These are phyloP conservation scores for Channa argus DNA, from an alignment of 2,113 vertebrate genomes.

Conservation along the genomic window DNA sequence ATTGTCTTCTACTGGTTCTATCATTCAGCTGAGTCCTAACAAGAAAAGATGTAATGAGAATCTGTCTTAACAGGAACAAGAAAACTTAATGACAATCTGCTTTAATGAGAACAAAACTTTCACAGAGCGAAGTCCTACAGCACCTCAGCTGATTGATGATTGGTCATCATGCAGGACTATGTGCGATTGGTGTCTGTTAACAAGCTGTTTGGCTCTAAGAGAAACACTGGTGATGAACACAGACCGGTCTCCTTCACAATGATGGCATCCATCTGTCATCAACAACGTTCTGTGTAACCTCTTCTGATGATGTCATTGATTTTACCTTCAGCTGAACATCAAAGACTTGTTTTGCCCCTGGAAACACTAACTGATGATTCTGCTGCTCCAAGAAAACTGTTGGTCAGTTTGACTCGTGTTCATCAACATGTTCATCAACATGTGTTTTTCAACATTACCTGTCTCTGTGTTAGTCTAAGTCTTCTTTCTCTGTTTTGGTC, in stretches of 20 bases:
- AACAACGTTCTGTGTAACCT: neutral
- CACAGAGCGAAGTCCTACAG: too few relatives aligned
- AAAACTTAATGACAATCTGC: neutral
- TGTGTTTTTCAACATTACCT: too few relatives aligned
- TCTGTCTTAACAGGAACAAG: slow-evolving; percentile 19
- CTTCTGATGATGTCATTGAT: slow-evolving; percentile 29
- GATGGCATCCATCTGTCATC: neutral
- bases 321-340: neutral
- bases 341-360: too few relatives aligned
- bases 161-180: neutral
- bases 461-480: neutral
- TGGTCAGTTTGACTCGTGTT: too few relatives aligned
- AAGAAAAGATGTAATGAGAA: slow-evolving; percentile 20
- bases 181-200: slow-evolving; percentile 9
- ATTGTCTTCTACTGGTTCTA: slow-evolving; percentile 2
- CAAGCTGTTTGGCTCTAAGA: neutral
- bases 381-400: too few relatives aligned
- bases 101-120: neutral
- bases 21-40: neutral
- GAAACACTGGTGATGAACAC: neutral
- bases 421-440: neutral
- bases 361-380: too few relatives aligned
- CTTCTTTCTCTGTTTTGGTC: neutral
- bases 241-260: neutral
- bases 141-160: slow-evolving; percentile 2